phyloP scores from a whole-genome alignment of 2,113 vertebrate species.

The Sarotherodon lohbergeri region DNA sequence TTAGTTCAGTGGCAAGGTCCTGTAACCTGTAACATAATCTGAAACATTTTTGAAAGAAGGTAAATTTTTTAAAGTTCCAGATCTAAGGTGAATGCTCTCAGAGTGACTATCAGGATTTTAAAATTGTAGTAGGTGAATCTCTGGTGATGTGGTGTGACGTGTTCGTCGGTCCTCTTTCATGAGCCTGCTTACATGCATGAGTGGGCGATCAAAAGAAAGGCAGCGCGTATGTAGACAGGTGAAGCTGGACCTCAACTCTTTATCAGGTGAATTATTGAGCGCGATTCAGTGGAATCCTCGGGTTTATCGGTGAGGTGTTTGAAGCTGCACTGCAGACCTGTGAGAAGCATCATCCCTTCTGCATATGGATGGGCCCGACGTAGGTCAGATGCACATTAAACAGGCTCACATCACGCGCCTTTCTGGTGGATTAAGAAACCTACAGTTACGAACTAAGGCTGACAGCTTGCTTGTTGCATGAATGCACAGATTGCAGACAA shows the following conservation, averaged over 20 bases:
- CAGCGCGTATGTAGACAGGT: background rate
- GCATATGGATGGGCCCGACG: background rate
- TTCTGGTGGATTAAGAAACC: background rate
- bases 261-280: background rate
- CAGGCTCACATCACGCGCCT: background rate
- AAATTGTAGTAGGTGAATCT: background rate
- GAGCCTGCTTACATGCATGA: background rate
- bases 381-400: background rate
- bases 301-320: background rate
- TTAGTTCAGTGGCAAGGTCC: background rate
- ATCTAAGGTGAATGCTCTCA: background rate
- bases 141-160: background rate
- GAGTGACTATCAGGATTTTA: background rate
- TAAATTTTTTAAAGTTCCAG: background rate
- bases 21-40: background rate
- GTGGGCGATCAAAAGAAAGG: background rate
- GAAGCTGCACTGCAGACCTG: background rate
- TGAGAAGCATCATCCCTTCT: background rate
- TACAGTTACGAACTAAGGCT: background rate
- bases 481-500: background rate
- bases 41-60: background rate
- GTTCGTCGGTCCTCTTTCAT: background rate
- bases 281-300: background rate
- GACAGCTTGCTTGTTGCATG: background rate
- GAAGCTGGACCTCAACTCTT: background rate